Base-by-base conservation (phyloP, 92 coral and sea anemone genomes). In the Palythoa grandis region DNA sequence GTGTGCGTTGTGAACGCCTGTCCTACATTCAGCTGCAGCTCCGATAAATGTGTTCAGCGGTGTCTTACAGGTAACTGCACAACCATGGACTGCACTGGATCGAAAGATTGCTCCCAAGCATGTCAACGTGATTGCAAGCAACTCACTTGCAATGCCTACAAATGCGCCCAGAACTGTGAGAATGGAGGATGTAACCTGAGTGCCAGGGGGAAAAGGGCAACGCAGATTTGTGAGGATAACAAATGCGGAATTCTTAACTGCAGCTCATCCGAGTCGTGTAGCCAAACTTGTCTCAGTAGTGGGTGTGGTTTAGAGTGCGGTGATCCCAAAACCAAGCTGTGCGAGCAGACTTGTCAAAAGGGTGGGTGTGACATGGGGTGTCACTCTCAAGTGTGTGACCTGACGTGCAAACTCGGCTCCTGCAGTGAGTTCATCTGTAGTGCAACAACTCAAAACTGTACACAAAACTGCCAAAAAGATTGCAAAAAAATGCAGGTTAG, bases 31-130 rank as follows among this genome's bases (percentile, higher is more conserved):
- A 79, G 58, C 73, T 79, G 84, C 73, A 61, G 58, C 72, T 79
- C 84, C 40, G 84, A 79, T 20, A 79, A 61, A 40, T 79, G 84
- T 79, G 73, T 79, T 13, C 84, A 79, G 84, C 84, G 84, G 73
- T 79, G 84, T 79, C 84, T 79, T 15, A 15, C 57, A 12, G 84
- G 84, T 37, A 79, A 79, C 47, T 79, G 84, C 84, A 40, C 84
- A 14, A 63, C 57, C 13, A 40, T 79, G 9, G n/a, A 79, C 72
- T 79, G 84, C 84, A 24, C 39, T 0, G 74, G 84, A 16, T 79
- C 84, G 10, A 63, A 79, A 43, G 84, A 60, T 50, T 79, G 84
- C 56, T 79, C 84, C 43, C 84, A 79, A 24, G 56, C 84, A 40
- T 79, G 84, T 38, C 84, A 63, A 24, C 61, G 61, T n/a, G 72